Evolutionary conservation across 2,888 invertebrate genomes (phyloP), one percentile per base, ranked within the genome.

Genomic region (Cheilosia vernalis): DNA sequence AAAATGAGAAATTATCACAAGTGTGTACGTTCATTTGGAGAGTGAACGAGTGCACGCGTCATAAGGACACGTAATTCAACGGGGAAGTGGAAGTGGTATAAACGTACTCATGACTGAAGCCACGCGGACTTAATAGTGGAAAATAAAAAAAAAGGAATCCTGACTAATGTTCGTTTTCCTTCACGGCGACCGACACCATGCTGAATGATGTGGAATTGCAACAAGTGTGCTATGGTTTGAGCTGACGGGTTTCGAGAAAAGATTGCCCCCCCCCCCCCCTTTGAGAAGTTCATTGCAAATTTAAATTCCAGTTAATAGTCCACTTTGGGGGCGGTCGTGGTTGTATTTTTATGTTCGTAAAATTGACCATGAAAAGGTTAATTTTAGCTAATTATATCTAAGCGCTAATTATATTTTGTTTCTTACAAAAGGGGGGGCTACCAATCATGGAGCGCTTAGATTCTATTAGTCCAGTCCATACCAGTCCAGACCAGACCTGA

Each of bases 1-100:
- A 74, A 78, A 73, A 83, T 83, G 83, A 79, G 70, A 83, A 83
- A 79, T 83, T 73, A 79, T 69, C 79, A 63, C 78, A 73, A 83
- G 82, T 78, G 72, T 60, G 55, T 13, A 42, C 53, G 72, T 72
- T 49, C 60, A 51, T 60, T 72, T 44, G 53, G 27, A 33, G 33
- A 73, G 63, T 63, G 53, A 47, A 47, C 10, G 24, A 30, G 58
- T 64, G 15, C 73, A 53, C 27, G 73, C 60, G 66, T 73, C 60
- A 60, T 51, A 69, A 81, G 76, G 81, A 76, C 58, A 67, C 56
- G 30, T 60, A 66, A 58, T 55, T 30, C 70, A 64, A 79, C 64
- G 51, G 49, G 40, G 47, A 24, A 55, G 9, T 19, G 7, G 7
- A 17, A 17, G 9, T 47, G 17, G 17, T 7, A 3, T 47, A 19